Evolutionary conservation across 2,888 invertebrate species (phyloP).

Genomic region (Scaptomyza flava): DNA sequence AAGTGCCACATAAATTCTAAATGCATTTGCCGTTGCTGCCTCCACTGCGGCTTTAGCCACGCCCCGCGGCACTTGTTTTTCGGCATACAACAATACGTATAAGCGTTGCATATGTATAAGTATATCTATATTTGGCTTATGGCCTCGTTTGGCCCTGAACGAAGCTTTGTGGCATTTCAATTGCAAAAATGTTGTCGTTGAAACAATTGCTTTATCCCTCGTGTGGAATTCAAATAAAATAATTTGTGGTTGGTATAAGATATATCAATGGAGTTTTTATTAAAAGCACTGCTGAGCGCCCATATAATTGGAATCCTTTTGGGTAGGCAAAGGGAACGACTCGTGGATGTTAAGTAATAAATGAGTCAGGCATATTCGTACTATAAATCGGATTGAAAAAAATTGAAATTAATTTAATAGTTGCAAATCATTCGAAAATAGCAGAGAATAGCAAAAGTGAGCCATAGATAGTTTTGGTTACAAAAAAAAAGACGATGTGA

Average conservation of each 20-base stretch:
- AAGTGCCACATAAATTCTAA: constrained; percentile 79
- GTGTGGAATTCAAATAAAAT: constrained; percentile 47
- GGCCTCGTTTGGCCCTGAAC: constrained; percentile 31
- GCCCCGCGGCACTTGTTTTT: constrained; percentile 15
- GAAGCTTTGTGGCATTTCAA: constrained; percentile 58
- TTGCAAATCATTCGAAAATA: too few species aligned
- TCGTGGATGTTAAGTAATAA: too few species aligned
- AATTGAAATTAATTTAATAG: too few species aligned
- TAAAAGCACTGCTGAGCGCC: constrained; percentile 19
- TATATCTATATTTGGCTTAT: constrained; percentile 56
- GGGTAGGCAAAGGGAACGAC: not conserved
- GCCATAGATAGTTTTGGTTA: too few species aligned
- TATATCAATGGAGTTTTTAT: constrained; percentile 54
- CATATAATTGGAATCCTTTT: not conserved
- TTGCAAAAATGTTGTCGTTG: constrained; percentile 52
- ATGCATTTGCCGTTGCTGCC: constrained; percentile 65
- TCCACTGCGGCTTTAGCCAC: not conserved
- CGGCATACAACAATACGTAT: constrained; percentile 1
- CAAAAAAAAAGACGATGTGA: too few species aligned
- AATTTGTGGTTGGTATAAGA: constrained; percentile 50
- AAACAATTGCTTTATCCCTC: constrained; percentile 40
- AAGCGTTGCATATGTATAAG: not conserved
- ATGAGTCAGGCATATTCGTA: not conserved
- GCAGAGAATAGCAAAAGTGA: too few species aligned
- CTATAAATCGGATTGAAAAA: not conserved